Base-by-base conservation (phyloP, 2,888 invertebrate genomes). In the Pasiphila rectangulata region DNA sequence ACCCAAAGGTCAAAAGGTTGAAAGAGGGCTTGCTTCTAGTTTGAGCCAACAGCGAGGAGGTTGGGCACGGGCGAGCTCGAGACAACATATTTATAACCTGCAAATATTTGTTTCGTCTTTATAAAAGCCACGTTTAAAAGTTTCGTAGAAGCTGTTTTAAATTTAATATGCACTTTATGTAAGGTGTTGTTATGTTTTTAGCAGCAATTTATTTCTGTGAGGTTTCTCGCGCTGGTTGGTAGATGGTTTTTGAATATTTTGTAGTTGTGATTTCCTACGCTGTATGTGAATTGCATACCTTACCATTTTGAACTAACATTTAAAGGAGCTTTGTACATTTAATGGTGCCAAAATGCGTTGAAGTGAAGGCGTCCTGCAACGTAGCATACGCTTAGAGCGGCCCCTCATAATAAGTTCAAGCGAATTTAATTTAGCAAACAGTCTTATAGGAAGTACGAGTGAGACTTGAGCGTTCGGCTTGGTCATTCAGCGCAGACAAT, bases 401-500 rank as follows among this genome's bases (percentile, higher is more conserved):
- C 23, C 43, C 23, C 9, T 40, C 25, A 30, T 40, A 43, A 43
- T 39, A 15, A 34, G 35, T 35, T 35, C 43, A 40, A 20, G 24
- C 35, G 41, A 49, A 40, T 45, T 45, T 49, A 45, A 49, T 45
- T 49, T 41, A 25, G 32, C 25, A 10, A 41, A 42, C 32, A 50
- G n/a, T n/a, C 34, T 44, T 21, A 29, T 24, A 36, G 29, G 44
- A 40, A 40, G 41, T 12, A 36, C 29, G 39, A 13, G 39, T 17
- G 20, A 46, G 40, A 24, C 39, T 24, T 19, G 6, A 35, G 21
- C 43, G 12, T 49, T 40, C 39, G 38, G 48, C 13, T 45, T 38
- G 63, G 61, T 64, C 62, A 67, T 67, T 66, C 58, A 61, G 54
- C 52, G 53, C 59, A 65, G 63, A 67, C 63, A 66, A 64, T 62